Evolutionary conservation across 2,888 invertebrate species (phyloP), one percentile per base, ranked within the genome.

Genomic region (Palloptera scutellata): DNA sequence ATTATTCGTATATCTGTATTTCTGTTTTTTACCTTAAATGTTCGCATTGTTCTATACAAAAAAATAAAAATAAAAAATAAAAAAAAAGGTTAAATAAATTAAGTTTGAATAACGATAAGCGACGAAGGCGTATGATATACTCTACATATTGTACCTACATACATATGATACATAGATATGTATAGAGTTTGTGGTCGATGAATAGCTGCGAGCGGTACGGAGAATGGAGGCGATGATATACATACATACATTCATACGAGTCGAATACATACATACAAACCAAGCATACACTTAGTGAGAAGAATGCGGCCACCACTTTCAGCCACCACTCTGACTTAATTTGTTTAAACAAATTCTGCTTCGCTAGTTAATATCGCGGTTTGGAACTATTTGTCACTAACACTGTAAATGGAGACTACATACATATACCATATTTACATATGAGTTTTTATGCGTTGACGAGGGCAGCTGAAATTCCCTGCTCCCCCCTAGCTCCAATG

Each of bases 41-140:
- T 59, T 62, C 43, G 20, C 58, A 54, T 59, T 59, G 58, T 62
- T 69, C 61, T 53, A 45, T 54, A 41, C 8, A 48, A 48, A 48
- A 48, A 48, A 40, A n/a, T n/a, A n/a, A n/a, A n/a, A n/a, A n/a
- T n/a, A n/a, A n/a, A n/a, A n/a, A n/a, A n/a, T n/a, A n/a, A n/a
- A 53, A 70, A 78, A 77, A 77, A 78, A 77, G 77, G 77, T 78
- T 78, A 78, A 78, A 73, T 75, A 79, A 76, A 77, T 66, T 62
- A 52, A 63, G 68, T 66, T 68, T 68, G 64, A 66, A 68, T 54
- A 70, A 62, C 53, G 68, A 70, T 68, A 70, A 66, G 62, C 48
- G 41, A 43, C 55, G 73, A 45, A 43, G 61, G 68, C 68, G 68
- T 54, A 41, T n/a, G 43, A 19, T 17, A 48, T 51, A 45, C 41